Base-by-base conservation (phyloP, 64 coral and sea anemone genomes). In the Porites australiensis region DNA sequence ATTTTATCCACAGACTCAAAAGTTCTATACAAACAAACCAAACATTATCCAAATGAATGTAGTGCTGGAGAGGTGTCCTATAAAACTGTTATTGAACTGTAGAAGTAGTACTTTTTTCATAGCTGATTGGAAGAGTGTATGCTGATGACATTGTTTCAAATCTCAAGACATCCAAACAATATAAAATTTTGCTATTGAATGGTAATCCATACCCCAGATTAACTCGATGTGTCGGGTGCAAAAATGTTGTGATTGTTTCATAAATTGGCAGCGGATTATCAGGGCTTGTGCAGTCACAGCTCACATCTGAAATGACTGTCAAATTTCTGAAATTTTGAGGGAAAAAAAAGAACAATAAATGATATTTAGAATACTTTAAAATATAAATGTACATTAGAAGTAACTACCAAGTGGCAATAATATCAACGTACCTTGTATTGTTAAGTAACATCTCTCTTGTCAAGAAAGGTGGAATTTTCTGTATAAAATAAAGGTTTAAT, bases 251-350 rank as follows among this genome's bases (percentile, higher is more conserved):
- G 43, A 93, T 88, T 7, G 86, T 68, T 47, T 68, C 58, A 57
- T 93, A 93, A 55, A 93, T 88, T 62, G 92, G 92, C 12, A 93
- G 61, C 6, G 92, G 92, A 48, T 93, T 93, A 45, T 93, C 70
- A 50, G 85, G 85, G 64, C 77, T 93, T 51, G 74, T 88, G 71
- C 92, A 93, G 55, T 93, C 92, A 74, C 92, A 93, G 37, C 92
- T 93, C 27, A 93, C 92, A 61, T 93, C 92, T 74, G 87, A 86
- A 81, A 93, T 78, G 63, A 93, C 86, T 52, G 92, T 73, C 13
- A 93, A 59, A 19, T 19, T 73, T 50, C 92, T 93, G 15, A 3
- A 55, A 21, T 58, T 74, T 2, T 20, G 10, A 80, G 11, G 79
- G n/a, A 70, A 19, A 61, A 19, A n/a, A 13, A 74, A 87, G 58